Evolutionary conservation across 92 coral and sea anemone genomes (phyloP).

Genomic region (Virgularia gustaviana): DNA sequence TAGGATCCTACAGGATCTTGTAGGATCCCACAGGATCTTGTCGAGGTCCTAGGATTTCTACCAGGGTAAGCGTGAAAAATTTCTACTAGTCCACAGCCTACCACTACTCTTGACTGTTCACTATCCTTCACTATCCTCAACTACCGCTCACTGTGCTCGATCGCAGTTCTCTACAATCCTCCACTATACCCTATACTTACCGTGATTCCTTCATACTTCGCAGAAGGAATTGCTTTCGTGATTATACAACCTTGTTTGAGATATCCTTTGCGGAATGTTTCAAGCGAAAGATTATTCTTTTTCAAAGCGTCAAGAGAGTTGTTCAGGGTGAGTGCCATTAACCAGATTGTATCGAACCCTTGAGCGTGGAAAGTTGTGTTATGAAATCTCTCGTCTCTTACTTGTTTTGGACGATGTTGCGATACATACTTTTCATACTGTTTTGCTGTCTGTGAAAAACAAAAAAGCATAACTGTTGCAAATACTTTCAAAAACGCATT

Average conservation of each 20-base stretch:
- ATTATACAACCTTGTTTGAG: slow-evolving; percentile 19
- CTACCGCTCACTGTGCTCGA: no score
- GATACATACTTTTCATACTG: slow-evolving; percentile 44
- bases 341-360: slow-evolving; percentile 71
- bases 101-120: no score
- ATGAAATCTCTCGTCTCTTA: neutral
- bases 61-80: neutral
- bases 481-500: neutral
- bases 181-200: slow-evolving; percentile 46
- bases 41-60: no score
- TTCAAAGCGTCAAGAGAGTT: slow-evolving; percentile 44
- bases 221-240: slow-evolving; percentile 4
- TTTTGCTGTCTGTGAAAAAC: slow-evolving; percentile 51
- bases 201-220: slow-evolving; percentile 70
- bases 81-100: neutral
- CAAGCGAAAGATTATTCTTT: slow-evolving; percentile 58
- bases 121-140: no score
- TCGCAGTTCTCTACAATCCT: no score
- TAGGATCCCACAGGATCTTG: no score
- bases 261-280: slow-evolving; percentile 41
- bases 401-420: neutral
- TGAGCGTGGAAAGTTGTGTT: slow-evolving; percentile 31
- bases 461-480: neutral
- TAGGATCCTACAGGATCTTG: no score
- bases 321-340: slow-evolving; percentile 55